Evolutionary conservation across 37 sponge, comb jelly and placozoan species (phyloP).

Genomic region (Crambe crambe): DNA sequence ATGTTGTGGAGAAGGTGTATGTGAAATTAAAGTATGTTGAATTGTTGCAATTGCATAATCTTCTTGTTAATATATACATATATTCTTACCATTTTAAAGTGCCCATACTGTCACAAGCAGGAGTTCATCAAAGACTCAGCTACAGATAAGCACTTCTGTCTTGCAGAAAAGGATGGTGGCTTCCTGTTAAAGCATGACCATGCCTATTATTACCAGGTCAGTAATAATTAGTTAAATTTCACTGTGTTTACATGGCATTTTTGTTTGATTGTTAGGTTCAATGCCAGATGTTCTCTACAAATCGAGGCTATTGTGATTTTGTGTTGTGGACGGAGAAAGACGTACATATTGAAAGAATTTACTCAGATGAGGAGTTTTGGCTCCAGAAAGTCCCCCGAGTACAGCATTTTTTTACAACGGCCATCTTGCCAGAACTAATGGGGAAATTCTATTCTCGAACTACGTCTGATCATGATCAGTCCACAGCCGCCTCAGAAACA

Average conservation of each 20-base stretch:
- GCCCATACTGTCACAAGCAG: conserved; percentile 46
- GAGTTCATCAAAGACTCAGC: conserved; percentile 19
- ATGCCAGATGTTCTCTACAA: conserved; percentile 27
- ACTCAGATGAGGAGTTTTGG: conserved; percentile 24
- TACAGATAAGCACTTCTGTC: conserved; percentile 34
- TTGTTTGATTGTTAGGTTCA: conserved; percentile 33
- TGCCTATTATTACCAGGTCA: conserved; percentile 47
- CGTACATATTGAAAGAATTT: conserved; percentile 33
- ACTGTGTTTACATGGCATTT: not conserved
- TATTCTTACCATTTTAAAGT: conserved; percentile 2
- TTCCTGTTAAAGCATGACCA: conserved; percentile 7
- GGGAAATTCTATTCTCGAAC: conserved; percentile 46
- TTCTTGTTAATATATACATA: not conserved
- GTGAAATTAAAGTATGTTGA: conserved; percentile 41
- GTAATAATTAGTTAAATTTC: not conserved
- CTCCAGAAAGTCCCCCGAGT: not conserved
- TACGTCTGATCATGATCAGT: not conserved
- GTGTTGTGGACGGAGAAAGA: conserved; percentile 37
- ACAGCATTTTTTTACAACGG: conserved; percentile 11
- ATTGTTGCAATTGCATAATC: not conserved
- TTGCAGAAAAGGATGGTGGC: conserved; percentile 3
- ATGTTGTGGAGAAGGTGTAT: conserved; percentile 67
- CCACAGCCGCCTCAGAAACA: not conserved
- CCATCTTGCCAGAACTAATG: conserved; percentile 49
- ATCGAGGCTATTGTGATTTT: conserved; percentile 48